These are phyloP conservation scores for Synchiropus splendidus DNA, from an alignment of 2,113 vertebrate genomes.

Conservation along the genomic window DNA sequence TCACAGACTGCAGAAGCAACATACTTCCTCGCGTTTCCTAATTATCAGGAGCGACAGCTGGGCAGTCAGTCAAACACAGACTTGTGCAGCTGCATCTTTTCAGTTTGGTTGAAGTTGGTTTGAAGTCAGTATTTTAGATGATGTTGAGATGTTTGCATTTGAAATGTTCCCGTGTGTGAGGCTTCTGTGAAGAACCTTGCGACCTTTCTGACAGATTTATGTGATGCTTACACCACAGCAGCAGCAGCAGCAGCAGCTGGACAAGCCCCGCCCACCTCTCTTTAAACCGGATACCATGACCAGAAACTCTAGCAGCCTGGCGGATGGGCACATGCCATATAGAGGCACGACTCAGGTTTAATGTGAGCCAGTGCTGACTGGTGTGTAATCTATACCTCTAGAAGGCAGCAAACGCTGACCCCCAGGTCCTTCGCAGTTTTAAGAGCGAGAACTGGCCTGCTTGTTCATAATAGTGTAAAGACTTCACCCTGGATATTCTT, in stretches of 20 bases:
- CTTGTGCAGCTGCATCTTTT: no score
- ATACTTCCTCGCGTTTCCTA: conserved; percentile 9
- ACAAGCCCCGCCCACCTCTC: conserved; percentile 1
- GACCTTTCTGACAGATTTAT: conserved; percentile 38
- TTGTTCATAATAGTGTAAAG: no score
- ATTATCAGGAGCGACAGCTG: conserved; percentile 35
- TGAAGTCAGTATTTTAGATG: no score
- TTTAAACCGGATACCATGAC: background rate
- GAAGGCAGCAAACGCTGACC: no score
- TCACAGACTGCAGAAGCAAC: conserved; percentile 9
- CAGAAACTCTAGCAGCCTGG: conserved; percentile 10
- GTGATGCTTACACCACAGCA: conserved; percentile 18
- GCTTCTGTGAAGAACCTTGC: background rate
- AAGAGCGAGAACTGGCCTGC: no score
- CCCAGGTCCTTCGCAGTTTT: no score
- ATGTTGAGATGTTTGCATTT: no score
- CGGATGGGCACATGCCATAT: conserved; percentile 43
- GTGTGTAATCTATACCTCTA: conserved; percentile 38
- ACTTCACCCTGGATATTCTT: no score
- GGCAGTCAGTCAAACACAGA: conserved; percentile 26
- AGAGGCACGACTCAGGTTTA: conserved; percentile 38
- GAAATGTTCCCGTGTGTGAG: no score
- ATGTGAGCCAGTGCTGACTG: conserved; percentile 56
- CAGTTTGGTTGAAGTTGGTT: no score
- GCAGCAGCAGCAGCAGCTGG: conserved; percentile 16